phyloP scores from a whole-genome alignment of 2,888 invertebrate genomes.

The Cerastoderma edule region DNA sequence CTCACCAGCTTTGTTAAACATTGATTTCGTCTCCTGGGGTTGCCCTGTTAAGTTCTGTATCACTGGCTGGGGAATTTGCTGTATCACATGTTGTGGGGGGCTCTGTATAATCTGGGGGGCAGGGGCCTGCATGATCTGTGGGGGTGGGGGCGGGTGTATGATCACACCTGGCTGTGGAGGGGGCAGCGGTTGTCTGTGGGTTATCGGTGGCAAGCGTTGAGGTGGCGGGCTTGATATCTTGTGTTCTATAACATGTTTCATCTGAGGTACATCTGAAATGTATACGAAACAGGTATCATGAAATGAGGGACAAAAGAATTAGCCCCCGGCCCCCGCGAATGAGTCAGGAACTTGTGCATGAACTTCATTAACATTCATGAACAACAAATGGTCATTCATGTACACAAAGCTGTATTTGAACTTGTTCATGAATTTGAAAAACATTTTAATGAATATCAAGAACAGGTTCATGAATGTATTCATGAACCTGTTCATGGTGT shows the following conservation, averaged over 20 bases:
- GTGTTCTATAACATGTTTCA: slow-evolving; percentile 77
- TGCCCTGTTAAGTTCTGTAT: slow-evolving; percentile 56
- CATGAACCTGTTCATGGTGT: too few relatives aligned
- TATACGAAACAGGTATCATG: too few relatives aligned
- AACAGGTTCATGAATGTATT: too few relatives aligned
- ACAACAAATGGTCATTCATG: too few relatives aligned
- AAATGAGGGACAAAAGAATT: too few relatives aligned
- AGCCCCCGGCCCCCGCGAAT: too few relatives aligned
- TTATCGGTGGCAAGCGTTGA: slow-evolving; percentile 60
- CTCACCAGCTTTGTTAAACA: slow-evolving; percentile 75
- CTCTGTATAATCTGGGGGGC: slow-evolving; percentile 46
- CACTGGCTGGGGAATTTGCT: slow-evolving; percentile 52
- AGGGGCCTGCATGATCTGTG: slow-evolving; percentile 41
- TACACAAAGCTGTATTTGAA: too few relatives aligned
- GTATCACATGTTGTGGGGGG: slow-evolving; percentile 60
- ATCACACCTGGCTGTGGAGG: slow-evolving; percentile 30
- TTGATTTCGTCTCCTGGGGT: slow-evolving; percentile 47
- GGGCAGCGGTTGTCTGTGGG: slow-evolving; percentile 26
- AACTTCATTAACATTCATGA: too few relatives aligned
- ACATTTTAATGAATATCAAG: too few relatives aligned
- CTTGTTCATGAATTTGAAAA: too few relatives aligned
- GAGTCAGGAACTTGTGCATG: too few relatives aligned
- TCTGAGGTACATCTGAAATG: slow-evolving; percentile 73
- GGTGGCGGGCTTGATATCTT: slow-evolving; percentile 55
- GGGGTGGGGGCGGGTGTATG: slow-evolving; percentile 46